phyloP scores from a whole-genome alignment of 2,888 invertebrate species.

The Campaea margaritaria region DNA sequence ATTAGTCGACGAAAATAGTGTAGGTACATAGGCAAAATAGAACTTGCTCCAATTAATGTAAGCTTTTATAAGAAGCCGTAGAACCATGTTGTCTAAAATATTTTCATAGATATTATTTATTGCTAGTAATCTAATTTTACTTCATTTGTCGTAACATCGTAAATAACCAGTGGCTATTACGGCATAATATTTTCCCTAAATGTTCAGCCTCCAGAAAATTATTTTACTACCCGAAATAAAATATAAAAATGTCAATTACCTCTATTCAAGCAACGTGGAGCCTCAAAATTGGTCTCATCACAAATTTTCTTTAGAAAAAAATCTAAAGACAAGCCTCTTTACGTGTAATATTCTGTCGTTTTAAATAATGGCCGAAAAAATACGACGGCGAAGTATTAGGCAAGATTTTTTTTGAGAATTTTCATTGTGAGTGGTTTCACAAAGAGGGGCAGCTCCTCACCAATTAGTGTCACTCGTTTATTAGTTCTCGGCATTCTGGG shows the following conservation, averaged over 20 bases:
- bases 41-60: too few relatives aligned
- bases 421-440: constrained; percentile 60
- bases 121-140: not conserved
- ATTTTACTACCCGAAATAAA: constrained; percentile 26
- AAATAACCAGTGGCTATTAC: constrained; percentile 27
- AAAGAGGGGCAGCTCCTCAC: constrained; percentile 59
- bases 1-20: too few relatives aligned
- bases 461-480: constrained; percentile 80
- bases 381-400: constrained; percentile 53
- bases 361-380: constrained; percentile 61
- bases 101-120: too few relatives aligned
- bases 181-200: constrained; percentile 21
- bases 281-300: constrained; percentile 53
- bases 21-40: too few relatives aligned
- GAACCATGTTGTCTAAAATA: too few relatives aligned
- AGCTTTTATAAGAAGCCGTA: too few relatives aligned
- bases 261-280: constrained; percentile 45
- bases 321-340: constrained; percentile 47
- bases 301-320: constrained; percentile 49
- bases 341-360: constrained; percentile 56
- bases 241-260: constrained; percentile 41
- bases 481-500: constrained; percentile 59
- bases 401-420: constrained; percentile 58
- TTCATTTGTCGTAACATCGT: not conserved
- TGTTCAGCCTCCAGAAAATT: constrained; percentile 30